Evolutionary conservation across 2,113 vertebrate genomes (phyloP), one percentile per base, ranked within the genome.

Genomic region (Onychostruthus taczanowskii): DNA sequence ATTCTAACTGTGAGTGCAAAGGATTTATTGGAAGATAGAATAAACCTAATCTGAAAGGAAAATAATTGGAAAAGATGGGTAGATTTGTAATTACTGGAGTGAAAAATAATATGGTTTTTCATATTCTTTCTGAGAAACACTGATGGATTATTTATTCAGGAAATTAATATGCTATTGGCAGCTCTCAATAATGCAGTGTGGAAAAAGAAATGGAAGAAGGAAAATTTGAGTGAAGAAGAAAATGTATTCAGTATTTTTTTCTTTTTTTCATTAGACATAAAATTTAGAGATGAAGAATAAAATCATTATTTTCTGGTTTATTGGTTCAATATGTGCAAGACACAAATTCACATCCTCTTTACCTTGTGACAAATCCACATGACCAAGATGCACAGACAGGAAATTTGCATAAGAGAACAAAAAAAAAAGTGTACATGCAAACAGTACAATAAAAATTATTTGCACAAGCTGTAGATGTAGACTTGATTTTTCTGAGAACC

Each of bases 31-130:
- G 41, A 93, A 84, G 35, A 74, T 35, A 95, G 80, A 68, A 37
- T 55, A 85, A 62, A 84, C 22, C 7, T 82, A 85, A 94, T 94
- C 66, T 91, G 39, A 90, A 86, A 93, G 62, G 39, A 91, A 89
- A 88, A 83, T 59, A 84, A 68, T 67, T 37, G 26, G 14, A 91
- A 86, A 79, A 79, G 27, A 28, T 59, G 30, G 7, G 14, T 74
- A 23, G 30, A 68, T 84, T 94, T 61, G 5, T 64, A 92, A 84
- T 59, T 92, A 33, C 26, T 85, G 17, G 7, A 85, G 79, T 37
- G 23, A 79, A 91, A 89, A 91, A 64, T 63, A 72, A 85, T 50
- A 33, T 23, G 9, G 0, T 6, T 74, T 81, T 92, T 70, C 35
- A 16, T 79, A 52, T 68, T 82, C 24, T 87, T 84, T 87, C 58